Conservation (phyloP, 2,113 vertebrate species). For the Thalassarche chlororhynchos region DNA sequence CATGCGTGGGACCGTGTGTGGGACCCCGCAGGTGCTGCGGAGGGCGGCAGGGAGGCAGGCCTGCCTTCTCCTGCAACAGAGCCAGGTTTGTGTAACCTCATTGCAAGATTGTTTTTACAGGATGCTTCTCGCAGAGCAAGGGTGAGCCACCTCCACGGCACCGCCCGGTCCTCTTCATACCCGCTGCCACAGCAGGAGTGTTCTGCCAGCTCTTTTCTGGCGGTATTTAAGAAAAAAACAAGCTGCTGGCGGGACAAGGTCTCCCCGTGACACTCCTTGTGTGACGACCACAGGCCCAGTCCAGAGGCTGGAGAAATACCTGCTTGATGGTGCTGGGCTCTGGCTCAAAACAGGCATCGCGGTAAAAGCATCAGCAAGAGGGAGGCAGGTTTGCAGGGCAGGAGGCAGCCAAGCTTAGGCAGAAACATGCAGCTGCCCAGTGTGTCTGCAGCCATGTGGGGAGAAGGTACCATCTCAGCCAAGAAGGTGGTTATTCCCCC, state of each 20-base stretch:
- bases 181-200: not conserved
- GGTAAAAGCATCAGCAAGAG: not conserved
- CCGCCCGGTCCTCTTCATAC: not conserved
- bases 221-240: not conserved
- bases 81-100: not conserved
- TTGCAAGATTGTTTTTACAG: not conserved
- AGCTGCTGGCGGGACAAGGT: not conserved
- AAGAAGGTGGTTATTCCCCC: not conserved
- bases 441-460: not conserved
- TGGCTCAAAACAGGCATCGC: rapidly evolving
- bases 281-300: not conserved
- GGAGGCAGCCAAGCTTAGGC: not conserved
- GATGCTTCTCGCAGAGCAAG: not conserved
- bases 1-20: rapidly evolving
- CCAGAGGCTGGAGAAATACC: not conserved
- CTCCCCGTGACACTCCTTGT: rapidly evolving
- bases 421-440: not conserved
- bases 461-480: not conserved
- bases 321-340: not conserved
- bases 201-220: not conserved
- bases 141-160: not conserved
- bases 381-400: not conserved
- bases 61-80: not conserved
- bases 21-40: rapidly evolving
- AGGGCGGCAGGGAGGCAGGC: not conserved